Base-by-base conservation (phyloP, 2,888 invertebrate genomes). In the Drosophila fulvimacula region DNA sequence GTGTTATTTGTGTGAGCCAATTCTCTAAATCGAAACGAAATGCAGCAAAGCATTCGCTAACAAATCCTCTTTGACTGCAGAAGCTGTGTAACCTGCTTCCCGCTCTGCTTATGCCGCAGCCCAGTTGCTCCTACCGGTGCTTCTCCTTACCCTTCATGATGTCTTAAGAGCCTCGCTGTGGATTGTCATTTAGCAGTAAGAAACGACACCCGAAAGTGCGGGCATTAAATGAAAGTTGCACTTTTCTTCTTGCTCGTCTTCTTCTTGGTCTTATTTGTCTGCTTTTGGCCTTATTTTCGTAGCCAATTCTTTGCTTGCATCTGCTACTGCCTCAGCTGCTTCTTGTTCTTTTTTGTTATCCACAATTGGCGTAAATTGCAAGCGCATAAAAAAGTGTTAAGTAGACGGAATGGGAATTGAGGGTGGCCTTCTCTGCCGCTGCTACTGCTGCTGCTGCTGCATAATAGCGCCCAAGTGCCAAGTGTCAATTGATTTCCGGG, bases 331-430 rank as follows among this genome's bases (percentile, higher is more conserved):
- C 6, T 27, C 7, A 6, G 27, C 27, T 6, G 46, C 24, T 46
- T 9, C 39, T 34, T 34, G 5, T 41, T 9, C 41, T 10, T 46
- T 57, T 46, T 42, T 57, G 39, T 17, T 53, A 34, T 15, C 39
- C 68, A 17, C 87, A 87, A 87, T 83, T 87, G 81, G 65, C 79
- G 70, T 76, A 83, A 89, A 85, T 76, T 87, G 89, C 79, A 65
- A 77, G 69, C 52, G 70, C 57, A 69, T 75, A 88, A 79, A 79
- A 73, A 73, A 67, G 70, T 79, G 70, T 61, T 75, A 77, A 79
- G 79, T 62, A 56, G 57, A 36, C 13, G 44, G 32, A 17, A 27
- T 36, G 46, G 46, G 9, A 5, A 17, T 55, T 38, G 24, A 19
- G 21, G 46, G 48, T 49, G 48, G 52, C 60, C 70, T 44, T 36